Percentiles rank a stretch among this genome's conserved stretches.
phyloP scores from a whole-genome alignment of 53 echinoderm and acorn worm genomes.

The Antedon mediterranea region DNA sequence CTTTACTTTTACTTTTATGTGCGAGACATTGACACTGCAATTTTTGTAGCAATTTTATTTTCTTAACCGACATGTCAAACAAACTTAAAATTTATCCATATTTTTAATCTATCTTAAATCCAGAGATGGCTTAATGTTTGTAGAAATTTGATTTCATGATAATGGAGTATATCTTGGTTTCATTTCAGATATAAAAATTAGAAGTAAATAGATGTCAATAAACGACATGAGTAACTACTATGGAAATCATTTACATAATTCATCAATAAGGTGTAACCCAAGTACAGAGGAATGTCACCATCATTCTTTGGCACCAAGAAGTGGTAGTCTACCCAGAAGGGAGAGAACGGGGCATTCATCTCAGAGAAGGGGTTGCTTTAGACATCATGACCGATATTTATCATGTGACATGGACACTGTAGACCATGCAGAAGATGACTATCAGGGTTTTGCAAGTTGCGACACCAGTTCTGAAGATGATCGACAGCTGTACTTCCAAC shows the following conservation, averaged over 20 bases:
- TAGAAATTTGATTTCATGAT: too few relatives aligned
- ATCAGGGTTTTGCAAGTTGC: background rate
- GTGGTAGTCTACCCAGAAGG: background rate
- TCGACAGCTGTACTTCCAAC: background rate
- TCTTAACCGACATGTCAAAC: too few relatives aligned
- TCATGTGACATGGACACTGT: background rate
- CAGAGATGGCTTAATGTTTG: too few relatives aligned
- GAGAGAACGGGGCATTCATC: background rate
- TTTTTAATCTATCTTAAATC: too few relatives aligned
- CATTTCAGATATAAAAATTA: too few relatives aligned
- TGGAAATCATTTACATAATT: background rate
- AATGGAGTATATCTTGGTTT: too few relatives aligned
- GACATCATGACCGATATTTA: background rate
- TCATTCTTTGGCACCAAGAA: background rate
- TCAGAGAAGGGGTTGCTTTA: background rate
- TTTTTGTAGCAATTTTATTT: too few relatives aligned
- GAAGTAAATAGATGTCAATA: too few relatives aligned
- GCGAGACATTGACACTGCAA: too few relatives aligned
- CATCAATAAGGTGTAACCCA: background rate
- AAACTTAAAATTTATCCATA: too few relatives aligned
- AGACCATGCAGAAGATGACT: background rate
- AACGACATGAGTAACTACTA: background rate
- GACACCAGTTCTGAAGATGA: background rate
- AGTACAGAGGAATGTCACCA: background rate
- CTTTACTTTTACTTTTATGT: too few relatives aligned